These are phyloP conservation scores for Parauchenoglanis ngamensis DNA, from an alignment of 2,797 vertebrate genomes.

Conservation along the genomic window DNA sequence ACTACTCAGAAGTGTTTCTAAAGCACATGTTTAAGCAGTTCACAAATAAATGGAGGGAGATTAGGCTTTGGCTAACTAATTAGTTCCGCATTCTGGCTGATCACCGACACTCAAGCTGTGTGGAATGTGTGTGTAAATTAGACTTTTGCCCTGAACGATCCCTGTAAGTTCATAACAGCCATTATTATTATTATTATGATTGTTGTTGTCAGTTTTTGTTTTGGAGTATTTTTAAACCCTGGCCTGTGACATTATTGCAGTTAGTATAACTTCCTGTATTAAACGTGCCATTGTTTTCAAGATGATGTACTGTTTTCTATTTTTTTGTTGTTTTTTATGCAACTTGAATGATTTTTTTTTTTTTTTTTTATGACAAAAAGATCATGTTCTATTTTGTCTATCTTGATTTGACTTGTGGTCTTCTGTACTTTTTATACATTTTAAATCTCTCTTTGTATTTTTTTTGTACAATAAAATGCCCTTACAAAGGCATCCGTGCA, in stretches of 20 bases:
- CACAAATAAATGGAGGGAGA: background rate
- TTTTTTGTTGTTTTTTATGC: background rate
- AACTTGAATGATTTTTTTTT: background rate
- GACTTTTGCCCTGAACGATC: background rate
- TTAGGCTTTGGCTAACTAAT: background rate
- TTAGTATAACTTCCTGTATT: background rate
- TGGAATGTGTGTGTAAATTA: background rate
- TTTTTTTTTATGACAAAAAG: background rate
- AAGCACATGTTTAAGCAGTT: background rate
- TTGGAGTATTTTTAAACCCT: background rate
- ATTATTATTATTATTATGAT: background rate
- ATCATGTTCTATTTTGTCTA: background rate
- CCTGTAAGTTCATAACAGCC: background rate
- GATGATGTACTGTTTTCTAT: background rate
- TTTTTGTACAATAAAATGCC: constrained; percentile 75
- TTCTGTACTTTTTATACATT: constrained; percentile 39
- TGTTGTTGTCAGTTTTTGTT: background rate
- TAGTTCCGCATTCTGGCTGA: background rate
- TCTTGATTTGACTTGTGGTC: background rate
- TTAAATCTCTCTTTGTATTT: constrained; percentile 57
- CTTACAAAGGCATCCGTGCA: background rate
- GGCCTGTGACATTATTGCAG: constrained; percentile 3
- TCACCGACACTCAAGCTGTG: background rate
- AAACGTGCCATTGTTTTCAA: background rate
- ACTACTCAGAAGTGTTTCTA: no score